Evolutionary conservation across 2,797 vertebrate species (phyloP).

Genomic region (Arremon brunneinucha): DNA sequence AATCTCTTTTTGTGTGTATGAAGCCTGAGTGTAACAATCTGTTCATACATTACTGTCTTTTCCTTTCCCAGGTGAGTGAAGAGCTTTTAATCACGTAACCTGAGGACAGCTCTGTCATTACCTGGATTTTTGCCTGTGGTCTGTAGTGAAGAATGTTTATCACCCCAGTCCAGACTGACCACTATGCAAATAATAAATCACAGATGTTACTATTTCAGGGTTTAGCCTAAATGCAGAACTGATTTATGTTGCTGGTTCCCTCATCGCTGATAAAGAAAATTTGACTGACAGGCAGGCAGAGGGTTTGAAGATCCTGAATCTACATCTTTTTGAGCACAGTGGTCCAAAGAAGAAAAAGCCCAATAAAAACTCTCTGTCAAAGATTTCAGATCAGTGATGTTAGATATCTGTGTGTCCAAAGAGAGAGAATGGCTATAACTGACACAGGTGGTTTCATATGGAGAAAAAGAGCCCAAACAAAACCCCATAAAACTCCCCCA

Average conservation of each 20-base stretch:
- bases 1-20: background rate
- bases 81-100: background rate
- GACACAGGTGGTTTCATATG: background rate
- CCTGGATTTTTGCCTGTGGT: background rate
- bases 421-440: background rate
- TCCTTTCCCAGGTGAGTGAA: background rate
- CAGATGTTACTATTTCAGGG: background rate
- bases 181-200: background rate
- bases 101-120: background rate
- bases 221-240: background rate
- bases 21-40: background rate
- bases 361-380: background rate
- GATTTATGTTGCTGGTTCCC: background rate
- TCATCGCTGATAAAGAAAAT: background rate
- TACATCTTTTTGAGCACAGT: background rate
- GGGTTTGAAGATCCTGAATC: background rate
- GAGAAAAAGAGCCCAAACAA: background rate
- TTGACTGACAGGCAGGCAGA: background rate
- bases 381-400: background rate
- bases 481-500: accelerated
- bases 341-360: background rate
- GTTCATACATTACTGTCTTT: background rate
- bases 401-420: background rate
- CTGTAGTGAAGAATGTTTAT: background rate
- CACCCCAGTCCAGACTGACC: background rate